A percentile compares a stretch with the other conserved stretches of the same genome.
Evolutionary conservation across 2,888 invertebrate species (phyloP).

Genomic region (Cosmia pyralina): DNA sequence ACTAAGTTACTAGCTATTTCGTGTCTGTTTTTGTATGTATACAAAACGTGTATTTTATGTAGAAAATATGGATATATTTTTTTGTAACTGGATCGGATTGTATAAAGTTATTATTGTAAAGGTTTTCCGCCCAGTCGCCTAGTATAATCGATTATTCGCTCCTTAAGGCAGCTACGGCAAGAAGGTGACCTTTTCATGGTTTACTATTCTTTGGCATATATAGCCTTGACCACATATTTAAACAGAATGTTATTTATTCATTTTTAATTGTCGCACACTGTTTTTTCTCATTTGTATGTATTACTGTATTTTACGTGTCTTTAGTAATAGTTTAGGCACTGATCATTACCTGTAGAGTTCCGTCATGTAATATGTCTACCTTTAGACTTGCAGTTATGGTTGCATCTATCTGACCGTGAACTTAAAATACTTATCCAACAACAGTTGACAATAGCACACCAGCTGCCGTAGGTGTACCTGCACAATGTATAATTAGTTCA

Average conservation of each 20-base stretch:
- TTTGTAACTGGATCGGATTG: conserved; percentile 22
- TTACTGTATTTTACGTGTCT: not conserved
- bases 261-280: not conserved
- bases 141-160: conserved; percentile 54
- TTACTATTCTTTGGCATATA: conserved; percentile 29
- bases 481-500: conserved; percentile 52
- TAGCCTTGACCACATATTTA: conserved; percentile 13
- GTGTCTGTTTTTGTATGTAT: conserved; percentile 5
- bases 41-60: not conserved
- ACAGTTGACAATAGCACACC: conserved; percentile 47
- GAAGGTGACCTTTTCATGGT: conserved; percentile 48
- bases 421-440: conserved; percentile 27
- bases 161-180: conserved; percentile 34
- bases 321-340: not conserved
- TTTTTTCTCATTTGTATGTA: not conserved
- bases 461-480: conserved; percentile 53
- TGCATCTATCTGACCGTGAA: conserved; percentile 45
- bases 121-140: conserved; percentile 39
- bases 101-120: conserved; percentile 39
- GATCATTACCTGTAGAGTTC: not conserved
- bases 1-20: conserved; percentile 20
- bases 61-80: conserved; percentile 3
- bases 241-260: not conserved
- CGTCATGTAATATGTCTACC: not conserved
- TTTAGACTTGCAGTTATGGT: conserved; percentile 7